phyloP scores from a whole-genome alignment of 1,140 invertebrate species.

The Cheumatopsyche charites region DNA sequence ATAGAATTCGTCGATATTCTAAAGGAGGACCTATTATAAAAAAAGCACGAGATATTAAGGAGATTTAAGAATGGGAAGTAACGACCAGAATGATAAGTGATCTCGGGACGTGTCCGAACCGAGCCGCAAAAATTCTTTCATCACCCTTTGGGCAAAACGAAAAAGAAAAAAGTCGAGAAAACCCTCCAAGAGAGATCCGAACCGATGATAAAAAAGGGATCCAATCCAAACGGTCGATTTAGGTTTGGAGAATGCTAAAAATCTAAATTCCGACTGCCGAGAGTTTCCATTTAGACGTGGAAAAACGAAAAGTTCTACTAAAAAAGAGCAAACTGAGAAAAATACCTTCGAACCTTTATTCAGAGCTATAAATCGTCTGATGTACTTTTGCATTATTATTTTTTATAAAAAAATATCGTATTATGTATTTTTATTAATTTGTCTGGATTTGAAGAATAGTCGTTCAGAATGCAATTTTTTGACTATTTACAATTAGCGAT shows the following conservation, averaged over 20 bases:
- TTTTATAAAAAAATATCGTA: too few species aligned
- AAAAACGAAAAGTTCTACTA: too few species aligned
- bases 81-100: slow-evolving; percentile 31
- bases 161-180: slow-evolving; percentile 5
- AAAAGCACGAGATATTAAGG: slow-evolving; percentile 29
- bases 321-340: too few species aligned
- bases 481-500: too few species aligned
- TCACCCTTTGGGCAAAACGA: slow-evolving; percentile 19
- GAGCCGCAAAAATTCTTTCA: slow-evolving; percentile 33
- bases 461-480: too few species aligned
- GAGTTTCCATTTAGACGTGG: too few species aligned
- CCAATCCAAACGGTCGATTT: slow-evolving; percentile 7
- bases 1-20: too few species aligned
- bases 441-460: too few species aligned
- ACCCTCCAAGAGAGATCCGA: background rate
- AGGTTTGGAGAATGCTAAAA: slow-evolving; percentile 8
- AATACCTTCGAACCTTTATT: too few species aligned
- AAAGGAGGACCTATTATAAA: background rate
- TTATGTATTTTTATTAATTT: too few species aligned
- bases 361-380: too few species aligned
- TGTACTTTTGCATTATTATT: too few species aligned
- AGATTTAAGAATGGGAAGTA: slow-evolving; percentile 33
- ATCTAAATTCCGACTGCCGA: slow-evolving; percentile 1
- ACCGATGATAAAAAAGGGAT: background rate
- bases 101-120: slow-evolving; percentile 6